Base-by-base conservation (phyloP, 2,888 invertebrate genomes). In the Chrysodeixis includens region DNA sequence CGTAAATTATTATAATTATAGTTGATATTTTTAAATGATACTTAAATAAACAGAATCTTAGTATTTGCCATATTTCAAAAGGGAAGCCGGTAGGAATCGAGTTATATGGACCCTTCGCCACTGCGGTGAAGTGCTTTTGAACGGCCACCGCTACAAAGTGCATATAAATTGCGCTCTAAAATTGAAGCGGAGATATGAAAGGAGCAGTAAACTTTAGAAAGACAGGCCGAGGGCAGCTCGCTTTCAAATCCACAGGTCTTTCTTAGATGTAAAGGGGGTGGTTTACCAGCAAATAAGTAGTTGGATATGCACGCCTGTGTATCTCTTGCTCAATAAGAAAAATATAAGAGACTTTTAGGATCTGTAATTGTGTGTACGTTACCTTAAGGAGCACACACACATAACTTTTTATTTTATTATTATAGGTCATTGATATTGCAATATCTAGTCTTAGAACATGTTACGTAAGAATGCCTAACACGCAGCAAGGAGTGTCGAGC, bases 111-210 rank as follows among this genome's bases (percentile, higher is more conserved):
- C n/a, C n/a, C n/a, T n/a, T n/a, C n/a, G n/a, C n/a, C 88, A 89
- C 86, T 85, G 81, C 74, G 82, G 85, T 74, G 87, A 90, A 90
- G 83, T 84, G 89, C 93, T 93, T 93, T 93, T 92, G 89, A 93
- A 82, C 86, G 85, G 74, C 87, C 86, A 89, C 87, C 84, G 89
- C 87, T 87, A 91, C 93, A 94, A 94, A 94, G 95, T 93, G 94
- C 94, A 94, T 95, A 93, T 94, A 95, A 95, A 94, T 94, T 94
- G 94, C 93, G 81, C 85, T 84, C 87, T 83, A 83, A 90, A 93
- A 92, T 93, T 92, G 92, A 92, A 93, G 88, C 91, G 85, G 88
- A 88, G 92, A 91, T 91, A 90, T 93, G 90, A 93, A 93, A 93
- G 89, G 86, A 88, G 85, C 71, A 52, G 66, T 84, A 83, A 86